These are phyloP conservation scores for Scolopax rusticola DNA, from an alignment of 2,797 vertebrate genomes.

Conservation along the genomic window DNA sequence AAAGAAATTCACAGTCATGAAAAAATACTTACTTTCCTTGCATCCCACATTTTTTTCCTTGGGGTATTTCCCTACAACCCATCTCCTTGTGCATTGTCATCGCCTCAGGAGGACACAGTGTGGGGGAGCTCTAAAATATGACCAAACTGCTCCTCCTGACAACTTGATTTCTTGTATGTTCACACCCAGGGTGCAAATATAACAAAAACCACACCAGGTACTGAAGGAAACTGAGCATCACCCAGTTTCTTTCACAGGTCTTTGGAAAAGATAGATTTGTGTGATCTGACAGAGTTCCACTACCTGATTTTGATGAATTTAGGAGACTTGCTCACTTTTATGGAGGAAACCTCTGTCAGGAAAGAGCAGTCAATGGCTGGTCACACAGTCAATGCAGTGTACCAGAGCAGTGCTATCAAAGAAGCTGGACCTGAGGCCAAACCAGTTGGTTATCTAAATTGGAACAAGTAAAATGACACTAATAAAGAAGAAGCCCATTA, in stretches of 20 bases:
- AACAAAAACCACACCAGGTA: not conserved
- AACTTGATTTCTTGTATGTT: not conserved
- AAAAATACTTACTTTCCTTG: not conserved
- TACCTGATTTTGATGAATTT: not conserved
- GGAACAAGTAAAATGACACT: not conserved
- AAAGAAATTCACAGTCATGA: not conserved
- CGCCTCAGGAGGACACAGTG: not conserved
- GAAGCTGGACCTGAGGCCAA: fast-evolving
- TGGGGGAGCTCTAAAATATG: fast-evolving
- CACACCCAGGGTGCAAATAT: not conserved
- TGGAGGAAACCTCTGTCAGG: not conserved
- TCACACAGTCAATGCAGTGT: fast-evolving
- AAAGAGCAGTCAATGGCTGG: not conserved
- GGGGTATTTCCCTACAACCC: fast-evolving
- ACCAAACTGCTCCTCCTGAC: not conserved
- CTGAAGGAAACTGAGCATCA: not conserved
- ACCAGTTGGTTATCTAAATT: fast-evolving
- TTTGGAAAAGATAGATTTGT: not conserved
- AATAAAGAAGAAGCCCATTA: not conserved
- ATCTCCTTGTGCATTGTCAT: fast-evolving
- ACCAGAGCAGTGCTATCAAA: not conserved
- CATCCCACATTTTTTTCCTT: not conserved
- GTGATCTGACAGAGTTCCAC: not conserved
- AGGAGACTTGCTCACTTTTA: not conserved
- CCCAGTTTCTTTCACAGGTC: not conserved